Conservation (phyloP, 2,888 invertebrate species). For the Nipponacmea schrenckii region DNA sequence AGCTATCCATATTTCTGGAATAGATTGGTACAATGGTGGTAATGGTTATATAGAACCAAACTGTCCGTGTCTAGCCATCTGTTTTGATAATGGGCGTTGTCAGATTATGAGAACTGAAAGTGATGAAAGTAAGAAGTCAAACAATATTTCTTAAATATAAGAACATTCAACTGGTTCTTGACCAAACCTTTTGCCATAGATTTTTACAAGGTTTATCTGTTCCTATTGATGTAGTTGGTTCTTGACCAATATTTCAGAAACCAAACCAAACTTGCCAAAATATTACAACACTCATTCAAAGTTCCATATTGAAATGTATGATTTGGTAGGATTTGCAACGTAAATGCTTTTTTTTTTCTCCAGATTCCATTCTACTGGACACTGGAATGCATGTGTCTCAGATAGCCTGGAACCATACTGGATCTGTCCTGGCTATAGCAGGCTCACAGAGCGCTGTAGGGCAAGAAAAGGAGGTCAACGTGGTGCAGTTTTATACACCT, state of each 20-base stretch:
- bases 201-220: background rate
- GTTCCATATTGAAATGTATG: too few species aligned
- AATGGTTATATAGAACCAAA: slow-evolving; percentile 77
- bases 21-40: slow-evolving; percentile 89
- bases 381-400: slow-evolving; percentile 84
- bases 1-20: slow-evolving; percentile 77
- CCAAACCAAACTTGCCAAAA: too few species aligned
- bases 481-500: slow-evolving; percentile 89
- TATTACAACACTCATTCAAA: too few species aligned
- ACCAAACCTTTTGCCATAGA: background rate
- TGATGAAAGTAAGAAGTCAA: slow-evolving; percentile 77
- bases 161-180: too few species aligned
- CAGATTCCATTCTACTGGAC: slow-evolving; percentile 85
- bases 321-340: too few species aligned
- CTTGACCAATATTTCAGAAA: too few species aligned
- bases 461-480: slow-evolving; percentile 75
- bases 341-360: slow-evolving; percentile 33
- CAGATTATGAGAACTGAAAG: slow-evolving; percentile 90
- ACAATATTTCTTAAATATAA: too few species aligned
- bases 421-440: slow-evolving; percentile 86
- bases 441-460: slow-evolving; percentile 74
- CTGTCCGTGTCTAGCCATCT: slow-evolving; percentile 82
- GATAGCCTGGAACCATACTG: slow-evolving; percentile 93
- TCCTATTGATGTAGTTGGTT: background rate
- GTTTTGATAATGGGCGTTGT: slow-evolving; percentile 86